Evolutionary conservation across 2,113 vertebrate genomes (phyloP).

Genomic region (Danionella cerebrum): DNA sequence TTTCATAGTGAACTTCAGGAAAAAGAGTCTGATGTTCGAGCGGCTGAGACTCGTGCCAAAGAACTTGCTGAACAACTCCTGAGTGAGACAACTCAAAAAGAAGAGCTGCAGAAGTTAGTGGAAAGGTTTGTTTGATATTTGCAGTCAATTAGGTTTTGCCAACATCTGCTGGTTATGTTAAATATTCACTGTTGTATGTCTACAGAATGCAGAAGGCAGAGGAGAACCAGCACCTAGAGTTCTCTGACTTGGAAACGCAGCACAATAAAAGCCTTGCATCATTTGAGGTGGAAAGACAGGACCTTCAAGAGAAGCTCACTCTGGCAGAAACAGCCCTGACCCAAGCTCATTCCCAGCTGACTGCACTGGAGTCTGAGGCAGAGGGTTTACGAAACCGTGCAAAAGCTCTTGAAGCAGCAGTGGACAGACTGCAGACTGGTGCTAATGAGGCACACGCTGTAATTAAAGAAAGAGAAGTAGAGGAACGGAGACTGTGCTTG

Average conservation of each 20-base stretch:
- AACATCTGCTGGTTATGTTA: background rate
- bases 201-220: conserved; percentile 70
- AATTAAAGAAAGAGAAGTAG: conserved; percentile 69
- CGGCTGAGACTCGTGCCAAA: conserved; percentile 67
- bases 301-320: conserved; percentile 57
- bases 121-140: conserved; percentile 52
- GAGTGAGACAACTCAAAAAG: conserved; percentile 59
- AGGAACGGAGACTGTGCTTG: conserved; percentile 71
- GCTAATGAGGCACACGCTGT: conserved; percentile 54
- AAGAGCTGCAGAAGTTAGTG: conserved; percentile 68
- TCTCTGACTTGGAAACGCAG: conserved; percentile 57
- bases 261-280: conserved; percentile 54
- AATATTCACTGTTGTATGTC: background rate
- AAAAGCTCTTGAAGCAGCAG: conserved; percentile 66
- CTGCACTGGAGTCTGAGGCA: conserved; percentile 62
- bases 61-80: conserved; percentile 69
- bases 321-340: conserved; percentile 53
- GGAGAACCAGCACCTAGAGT: conserved; percentile 60
- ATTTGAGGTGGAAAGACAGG: conserved; percentile 62
- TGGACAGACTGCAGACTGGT: conserved; percentile 60
- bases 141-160: background rate
- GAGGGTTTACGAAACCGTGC: conserved; percentile 59
- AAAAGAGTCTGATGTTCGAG: conserved; percentile 80
- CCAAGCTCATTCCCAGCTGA: conserved; percentile 51
- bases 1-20: conserved; percentile 78